Base-by-base conservation (phyloP, 2,797 vertebrate species). In the Serranus cabrilla region DNA sequence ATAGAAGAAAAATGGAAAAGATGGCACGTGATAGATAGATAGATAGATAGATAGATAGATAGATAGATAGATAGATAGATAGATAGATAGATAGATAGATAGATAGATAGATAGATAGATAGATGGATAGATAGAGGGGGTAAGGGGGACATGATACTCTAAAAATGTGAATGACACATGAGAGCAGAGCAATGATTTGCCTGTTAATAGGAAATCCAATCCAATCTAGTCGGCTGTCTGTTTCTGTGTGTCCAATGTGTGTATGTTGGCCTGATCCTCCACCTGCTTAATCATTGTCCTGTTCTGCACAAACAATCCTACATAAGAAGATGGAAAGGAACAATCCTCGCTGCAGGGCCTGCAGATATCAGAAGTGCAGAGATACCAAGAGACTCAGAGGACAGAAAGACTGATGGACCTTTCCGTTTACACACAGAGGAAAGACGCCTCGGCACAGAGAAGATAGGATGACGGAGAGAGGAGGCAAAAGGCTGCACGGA, bases 181-280 rank as follows among this genome's bases (percentile, higher is more conserved):
- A 47, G 52, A 68, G 47, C 13, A 87, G 55, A 73, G 52, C 46
- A 72, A 71, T 75, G 57, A 81, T 59, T 84, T 0, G 10, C 58
- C 40, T 49, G 49, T 69, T 86, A 81, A 83, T 86, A 46, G 50
- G 75, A 80, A 75, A 81, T 85, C 78, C 72, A 80, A 80, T 82
- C 62, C 71, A 83, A 84, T 88, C 59, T 82, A 1, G 4, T 23
- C 51, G 23, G 31, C 75, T 69, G 76, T 82, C 67, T 64, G 56
- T 76, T 72, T 79, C 40, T 20, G 1, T 70, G 50, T 45, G 18
- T 61, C 14, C 42, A 5, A 12, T 46, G 45, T 51, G 58, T 62
- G 43, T 25, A 31, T 60, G 55, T 54, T 23, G 0, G 25, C 39
- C 20, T 23, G 21, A 43, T 23, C 12, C 23, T 66, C 5, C 54